phyloP scores from a whole-genome alignment of 2,113 vertebrate species.

The Chlorodrepanis virens region DNA sequence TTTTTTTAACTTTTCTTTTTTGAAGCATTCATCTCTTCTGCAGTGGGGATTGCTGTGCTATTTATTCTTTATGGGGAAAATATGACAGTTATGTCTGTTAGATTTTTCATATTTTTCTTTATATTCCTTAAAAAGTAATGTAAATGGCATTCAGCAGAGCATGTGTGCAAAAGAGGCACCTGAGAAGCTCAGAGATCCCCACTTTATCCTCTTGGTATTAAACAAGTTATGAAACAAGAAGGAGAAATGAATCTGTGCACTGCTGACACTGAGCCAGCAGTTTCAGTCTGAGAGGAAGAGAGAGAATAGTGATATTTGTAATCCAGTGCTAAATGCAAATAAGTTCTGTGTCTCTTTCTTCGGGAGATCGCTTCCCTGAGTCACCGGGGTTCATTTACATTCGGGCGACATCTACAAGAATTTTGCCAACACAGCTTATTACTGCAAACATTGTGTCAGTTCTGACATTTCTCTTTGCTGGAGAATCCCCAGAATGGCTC shows the following conservation, averaged over 20 bases:
- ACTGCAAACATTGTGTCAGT: slow-evolving; percentile 46
- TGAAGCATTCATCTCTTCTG: not conserved
- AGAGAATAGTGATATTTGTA: slow-evolving; percentile 1
- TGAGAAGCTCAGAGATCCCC: not conserved
- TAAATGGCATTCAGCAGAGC: not conserved
- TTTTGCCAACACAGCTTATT: slow-evolving; percentile 47
- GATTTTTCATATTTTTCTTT: not conserved
- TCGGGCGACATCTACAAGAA: slow-evolving; percentile 9
- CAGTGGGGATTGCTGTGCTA: not conserved
- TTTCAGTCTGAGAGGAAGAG: not conserved
- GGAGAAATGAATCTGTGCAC: not conserved
- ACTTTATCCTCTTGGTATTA: not conserved
- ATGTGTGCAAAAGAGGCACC: not conserved
- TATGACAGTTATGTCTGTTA: not conserved
- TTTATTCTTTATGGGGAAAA: not conserved
- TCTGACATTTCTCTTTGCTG: slow-evolving; percentile 24
- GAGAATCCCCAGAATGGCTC: not conserved
- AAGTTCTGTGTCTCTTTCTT: not conserved
- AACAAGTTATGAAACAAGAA: not conserved
- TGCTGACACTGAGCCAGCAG: not conserved
- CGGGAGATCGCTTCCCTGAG: slow-evolving; percentile 25
- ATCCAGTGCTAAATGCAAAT: slow-evolving; percentile 47
- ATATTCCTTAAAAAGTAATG: not conserved
- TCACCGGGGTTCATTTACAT: slow-evolving; percentile 45
- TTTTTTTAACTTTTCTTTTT: not conserved